Conservation (phyloP, 2,113 vertebrate genomes). For the Burhinus oedicnemus region DNA sequence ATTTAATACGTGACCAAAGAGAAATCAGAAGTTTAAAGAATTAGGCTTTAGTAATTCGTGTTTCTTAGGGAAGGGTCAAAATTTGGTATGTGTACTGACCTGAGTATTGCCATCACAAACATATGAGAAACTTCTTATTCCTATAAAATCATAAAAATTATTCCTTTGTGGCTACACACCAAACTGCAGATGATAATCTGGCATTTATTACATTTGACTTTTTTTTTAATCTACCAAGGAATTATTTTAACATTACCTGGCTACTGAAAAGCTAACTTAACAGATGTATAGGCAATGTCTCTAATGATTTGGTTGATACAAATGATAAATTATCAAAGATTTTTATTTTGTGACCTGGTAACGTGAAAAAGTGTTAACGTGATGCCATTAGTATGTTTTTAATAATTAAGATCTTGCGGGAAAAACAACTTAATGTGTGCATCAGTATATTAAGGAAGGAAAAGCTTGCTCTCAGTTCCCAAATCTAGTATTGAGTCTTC, state of each 20-base stretch:
- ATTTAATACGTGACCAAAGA: neutral
- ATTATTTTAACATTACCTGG: neutral
- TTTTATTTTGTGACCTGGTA: neutral
- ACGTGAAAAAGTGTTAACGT: fast-evolving
- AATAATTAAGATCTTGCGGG: neutral
- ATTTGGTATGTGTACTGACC: neutral
- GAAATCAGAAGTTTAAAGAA: neutral
- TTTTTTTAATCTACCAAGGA: neutral
- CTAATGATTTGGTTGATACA: neutral
- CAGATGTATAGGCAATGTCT: neutral
- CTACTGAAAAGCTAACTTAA: neutral
- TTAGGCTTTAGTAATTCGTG: neutral
- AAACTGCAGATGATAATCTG: neutral
- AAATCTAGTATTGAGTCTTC: neutral
- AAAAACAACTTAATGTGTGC: fast-evolving
- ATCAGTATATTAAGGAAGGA: neutral
- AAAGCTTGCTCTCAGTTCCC: neutral
- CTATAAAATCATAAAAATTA: neutral
- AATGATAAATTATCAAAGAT: neutral
- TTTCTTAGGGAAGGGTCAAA: neutral
- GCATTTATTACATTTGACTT: neutral
- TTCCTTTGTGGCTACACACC: neutral
- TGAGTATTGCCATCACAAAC: neutral
- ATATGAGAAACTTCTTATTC: neutral
- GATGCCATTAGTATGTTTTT: neutral